A percentile compares a stretch with the other conserved stretches of the same genome.
Conservation (phyloP, 2,113 vertebrate species). For the Chaenocephalus aceratus region DNA sequence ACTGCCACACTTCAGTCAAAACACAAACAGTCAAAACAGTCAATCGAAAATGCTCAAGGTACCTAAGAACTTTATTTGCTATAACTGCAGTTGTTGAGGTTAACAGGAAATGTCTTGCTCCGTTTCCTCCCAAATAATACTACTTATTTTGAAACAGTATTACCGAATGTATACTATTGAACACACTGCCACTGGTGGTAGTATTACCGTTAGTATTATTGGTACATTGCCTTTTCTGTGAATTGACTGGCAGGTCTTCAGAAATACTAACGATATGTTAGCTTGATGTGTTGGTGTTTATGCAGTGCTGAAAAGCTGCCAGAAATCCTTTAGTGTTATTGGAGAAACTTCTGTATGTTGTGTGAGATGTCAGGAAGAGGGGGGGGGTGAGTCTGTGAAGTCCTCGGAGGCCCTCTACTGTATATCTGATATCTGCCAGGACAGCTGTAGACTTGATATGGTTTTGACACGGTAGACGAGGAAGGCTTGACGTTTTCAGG, state of each 20-base stretch:
- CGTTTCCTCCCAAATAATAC: no score
- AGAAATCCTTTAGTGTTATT: background rate
- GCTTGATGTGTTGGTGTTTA: background rate
- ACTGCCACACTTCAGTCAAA: no score
- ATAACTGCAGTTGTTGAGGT: no score
- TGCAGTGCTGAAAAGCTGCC: constrained; percentile 1
- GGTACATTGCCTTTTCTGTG: background rate
- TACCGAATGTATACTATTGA: no score
- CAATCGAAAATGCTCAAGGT: no score
- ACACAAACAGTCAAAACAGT: no score
- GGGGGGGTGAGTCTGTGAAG: background rate
- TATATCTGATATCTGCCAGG: background rate
- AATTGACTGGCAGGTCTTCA: constrained; percentile 11
- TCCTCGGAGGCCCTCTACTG: background rate
- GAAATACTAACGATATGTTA: background rate
- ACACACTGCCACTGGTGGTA: background rate
- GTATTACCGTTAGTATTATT: background rate
- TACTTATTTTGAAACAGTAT: no score
- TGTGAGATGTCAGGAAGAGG: background rate
- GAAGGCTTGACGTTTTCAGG: background rate
- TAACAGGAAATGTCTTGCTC: no score
- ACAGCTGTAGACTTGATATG: background rate
- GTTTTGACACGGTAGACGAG: background rate
- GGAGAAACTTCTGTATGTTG: background rate
- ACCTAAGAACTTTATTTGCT: no score